Conservation (phyloP, 2,888 invertebrate genomes). For the Conistra vaccinii region DNA sequence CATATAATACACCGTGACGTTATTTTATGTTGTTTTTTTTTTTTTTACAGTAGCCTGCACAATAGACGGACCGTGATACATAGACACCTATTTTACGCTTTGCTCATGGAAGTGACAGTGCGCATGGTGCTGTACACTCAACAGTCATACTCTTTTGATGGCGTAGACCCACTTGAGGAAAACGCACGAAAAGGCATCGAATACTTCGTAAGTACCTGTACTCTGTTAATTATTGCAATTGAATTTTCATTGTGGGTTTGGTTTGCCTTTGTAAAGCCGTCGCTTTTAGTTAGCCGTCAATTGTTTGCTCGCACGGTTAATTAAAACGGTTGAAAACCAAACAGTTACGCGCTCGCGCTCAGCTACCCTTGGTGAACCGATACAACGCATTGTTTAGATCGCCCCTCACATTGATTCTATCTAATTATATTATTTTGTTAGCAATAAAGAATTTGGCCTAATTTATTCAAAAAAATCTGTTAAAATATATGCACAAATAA, state of each 20-base stretch:
- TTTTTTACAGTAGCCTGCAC: conserved; percentile 91
- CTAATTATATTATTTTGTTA: not conserved
- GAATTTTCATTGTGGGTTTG: not conserved
- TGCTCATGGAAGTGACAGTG: conserved; percentile 94
- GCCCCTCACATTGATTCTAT: not conserved
- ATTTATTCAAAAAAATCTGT: not conserved
- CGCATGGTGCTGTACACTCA: conserved; percentile 95
- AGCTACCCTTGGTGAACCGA: not conserved
- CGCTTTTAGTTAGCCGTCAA: not conserved
- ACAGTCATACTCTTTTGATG: conserved; percentile 77
- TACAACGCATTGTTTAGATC: not conserved
- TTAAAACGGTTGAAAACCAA: not conserved
- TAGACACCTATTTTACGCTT: conserved; percentile 95
- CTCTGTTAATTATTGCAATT: not conserved
- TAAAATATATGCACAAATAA: not conserved
- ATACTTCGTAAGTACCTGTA: conserved; percentile 91
- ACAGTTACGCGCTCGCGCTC: not conserved
- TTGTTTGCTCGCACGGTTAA: not conserved
- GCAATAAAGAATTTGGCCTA: not conserved
- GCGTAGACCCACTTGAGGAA: not conserved
- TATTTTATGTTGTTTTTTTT: not conserved
- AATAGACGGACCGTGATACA: conserved; percentile 96
- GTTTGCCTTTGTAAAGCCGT: not conserved
- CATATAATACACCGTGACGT: not conserved
- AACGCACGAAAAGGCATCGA: conserved; percentile 88